These are phyloP conservation scores for Allacma fusca DNA, from an alignment of 2,888 invertebrate genomes.

Conservation along the genomic window DNA sequence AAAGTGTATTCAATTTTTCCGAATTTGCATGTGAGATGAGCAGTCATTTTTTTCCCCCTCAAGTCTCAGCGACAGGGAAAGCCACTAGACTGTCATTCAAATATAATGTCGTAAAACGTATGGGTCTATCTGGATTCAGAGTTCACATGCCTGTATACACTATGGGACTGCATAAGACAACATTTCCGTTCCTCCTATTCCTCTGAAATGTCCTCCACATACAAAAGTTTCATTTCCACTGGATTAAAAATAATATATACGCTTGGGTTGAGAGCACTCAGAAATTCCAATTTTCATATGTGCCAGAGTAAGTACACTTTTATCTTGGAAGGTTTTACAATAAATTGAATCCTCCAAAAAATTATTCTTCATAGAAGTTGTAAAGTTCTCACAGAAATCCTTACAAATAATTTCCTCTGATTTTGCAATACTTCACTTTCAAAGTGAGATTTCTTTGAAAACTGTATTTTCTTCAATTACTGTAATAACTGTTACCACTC, in stretches of 20 bases:
- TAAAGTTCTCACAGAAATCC: too few relatives aligned
- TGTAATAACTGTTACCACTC: too few relatives aligned
- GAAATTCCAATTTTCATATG: background rate
- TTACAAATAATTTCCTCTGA: too few relatives aligned
- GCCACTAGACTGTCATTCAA: constrained; percentile 11
- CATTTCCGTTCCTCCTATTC: background rate
- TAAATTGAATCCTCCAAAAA: background rate
- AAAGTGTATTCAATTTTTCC: constrained; percentile 16
- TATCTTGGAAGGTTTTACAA: background rate
- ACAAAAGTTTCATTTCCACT: constrained; percentile 3
- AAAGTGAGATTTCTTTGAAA: too few relatives aligned
- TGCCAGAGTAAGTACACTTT: background rate
- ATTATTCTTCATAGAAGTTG: too few relatives aligned
- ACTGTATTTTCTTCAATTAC: too few relatives aligned
- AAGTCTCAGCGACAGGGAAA: constrained; percentile 10
- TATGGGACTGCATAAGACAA: background rate
- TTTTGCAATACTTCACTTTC: too few relatives aligned
- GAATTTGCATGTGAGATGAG: constrained; percentile 20
- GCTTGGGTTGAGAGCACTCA: background rate
- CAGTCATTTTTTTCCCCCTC: background rate
- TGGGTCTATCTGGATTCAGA: background rate
- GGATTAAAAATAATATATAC: background rate
- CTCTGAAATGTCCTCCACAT: background rate
- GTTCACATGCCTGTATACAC: background rate
- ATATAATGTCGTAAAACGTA: constrained; percentile 14